These are phyloP conservation scores for Ophion slaviceki DNA, from an alignment of 2,888 invertebrate genomes.

Conservation along the genomic window DNA sequence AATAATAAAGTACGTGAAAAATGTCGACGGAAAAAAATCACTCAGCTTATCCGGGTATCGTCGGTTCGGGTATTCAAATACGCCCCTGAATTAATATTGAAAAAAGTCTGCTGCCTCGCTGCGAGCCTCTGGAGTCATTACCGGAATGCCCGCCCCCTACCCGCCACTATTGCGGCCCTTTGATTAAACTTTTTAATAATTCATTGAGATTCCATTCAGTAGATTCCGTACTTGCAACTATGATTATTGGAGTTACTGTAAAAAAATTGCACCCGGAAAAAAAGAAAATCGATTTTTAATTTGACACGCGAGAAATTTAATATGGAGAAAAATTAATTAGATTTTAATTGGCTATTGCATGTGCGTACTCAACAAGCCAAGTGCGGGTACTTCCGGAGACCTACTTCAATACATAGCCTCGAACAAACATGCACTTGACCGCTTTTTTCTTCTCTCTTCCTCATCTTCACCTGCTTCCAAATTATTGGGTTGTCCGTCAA, in stretches of 20 bases:
- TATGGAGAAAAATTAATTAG: neutral
- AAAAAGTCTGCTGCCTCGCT: no score
- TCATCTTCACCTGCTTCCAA: neutral
- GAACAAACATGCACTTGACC: neutral
- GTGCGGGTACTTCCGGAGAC: neutral
- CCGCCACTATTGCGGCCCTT: no score
- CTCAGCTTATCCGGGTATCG: no score
- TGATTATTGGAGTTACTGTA: neutral
- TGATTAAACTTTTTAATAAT: no score
- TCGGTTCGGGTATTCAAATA: no score
- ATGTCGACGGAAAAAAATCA: no score
- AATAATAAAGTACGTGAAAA: no score
- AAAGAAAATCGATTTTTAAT: constrained; percentile 49
- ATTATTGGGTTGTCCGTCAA: neutral
- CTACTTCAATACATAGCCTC: neutral
- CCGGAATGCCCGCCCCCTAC: no score
- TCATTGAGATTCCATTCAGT: no score
- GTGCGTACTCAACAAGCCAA: neutral
- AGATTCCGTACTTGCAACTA: no score
- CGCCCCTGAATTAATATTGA: no score
- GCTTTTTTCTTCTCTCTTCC: neutral
- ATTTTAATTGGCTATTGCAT: constrained; percentile 16
- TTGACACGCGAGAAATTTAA: constrained; percentile 24
- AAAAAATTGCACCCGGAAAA: constrained; percentile 23
- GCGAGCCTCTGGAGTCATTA: no score